These are phyloP conservation scores for Trigoniulus corallinus DNA, from an alignment of 1,140 invertebrate genomes.

Conservation along the genomic window DNA sequence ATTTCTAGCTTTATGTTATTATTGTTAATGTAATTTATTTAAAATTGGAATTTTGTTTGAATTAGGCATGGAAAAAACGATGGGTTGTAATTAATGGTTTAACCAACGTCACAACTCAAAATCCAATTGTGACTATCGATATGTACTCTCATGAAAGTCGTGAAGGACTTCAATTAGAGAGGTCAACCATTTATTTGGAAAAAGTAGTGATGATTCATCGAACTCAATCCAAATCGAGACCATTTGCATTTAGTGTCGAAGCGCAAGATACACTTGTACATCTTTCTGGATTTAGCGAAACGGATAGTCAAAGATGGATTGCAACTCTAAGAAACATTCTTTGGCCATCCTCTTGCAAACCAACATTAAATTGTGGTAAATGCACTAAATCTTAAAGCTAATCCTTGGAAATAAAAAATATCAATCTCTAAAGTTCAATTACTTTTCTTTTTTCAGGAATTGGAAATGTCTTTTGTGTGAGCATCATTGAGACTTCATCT, in stretches of 20 bases:
- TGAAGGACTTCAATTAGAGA: constrained; percentile 6
- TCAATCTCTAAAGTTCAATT: not conserved
- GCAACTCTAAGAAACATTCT: not conserved
- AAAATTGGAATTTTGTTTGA: too few relatives aligned
- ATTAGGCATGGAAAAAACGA: constrained; percentile 6
- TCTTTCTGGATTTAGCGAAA: constrained; percentile 2
- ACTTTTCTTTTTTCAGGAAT: too few relatives aligned
- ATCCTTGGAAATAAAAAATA: not conserved
- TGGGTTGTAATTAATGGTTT: constrained; percentile 6
- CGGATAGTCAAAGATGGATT: constrained; percentile 6
- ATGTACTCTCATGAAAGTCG: constrained; percentile 1
- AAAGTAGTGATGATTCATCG: not conserved
- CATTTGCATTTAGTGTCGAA: constrained; percentile 3
- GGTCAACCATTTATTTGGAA: constrained; percentile 8
- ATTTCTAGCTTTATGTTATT: too few relatives aligned
- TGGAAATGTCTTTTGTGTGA: not conserved
- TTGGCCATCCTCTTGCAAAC: not conserved
- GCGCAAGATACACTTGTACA: not conserved
- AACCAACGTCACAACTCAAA: not conserved
- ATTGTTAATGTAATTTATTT: too few relatives aligned
- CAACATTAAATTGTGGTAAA: not conserved
- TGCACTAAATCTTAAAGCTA: not conserved
- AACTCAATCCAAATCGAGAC: constrained; percentile 2
- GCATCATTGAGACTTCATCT: not conserved
- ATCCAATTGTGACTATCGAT: constrained; percentile 4